Base-by-base conservation (phyloP, 2,888 invertebrate genomes). In the Hemithea aestivaria region DNA sequence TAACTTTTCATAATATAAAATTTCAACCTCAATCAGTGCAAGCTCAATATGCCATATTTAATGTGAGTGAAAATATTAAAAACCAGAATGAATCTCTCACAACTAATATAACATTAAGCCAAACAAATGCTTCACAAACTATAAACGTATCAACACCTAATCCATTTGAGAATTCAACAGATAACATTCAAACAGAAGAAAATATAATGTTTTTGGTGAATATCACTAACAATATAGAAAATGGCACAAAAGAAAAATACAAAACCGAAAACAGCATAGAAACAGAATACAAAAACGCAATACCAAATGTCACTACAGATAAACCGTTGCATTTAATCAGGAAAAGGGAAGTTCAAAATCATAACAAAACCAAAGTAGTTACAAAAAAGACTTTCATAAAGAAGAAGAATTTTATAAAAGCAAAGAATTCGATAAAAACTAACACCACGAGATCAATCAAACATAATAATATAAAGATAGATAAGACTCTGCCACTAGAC, bases 201-300 rank as follows among this genome's bases (percentile, higher is more conserved):
- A 66, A 48, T 44, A 57, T 73, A 50, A 62, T 62, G 44, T 42
- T 72, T 36, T 63, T 59, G 39, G 60, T 73, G 12, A 80, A 79
- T 44, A 67, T 74, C 49, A 63, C 73, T 21, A 71, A 69, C 42
- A 65, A 58, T 38, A 62, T 56, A 22, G 67, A 61, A 35, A 81
- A 80, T 31, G 49, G 37, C 34, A 60, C 64, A 23, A 64, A 62
- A 40, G 65, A 61, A 16, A 35, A 25, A 7, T 53, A 51, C 34
- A 68, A 59, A 53, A 55, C 48, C 12, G 76, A 72, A 50, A 83
- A 81, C 40, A 82, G 78, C 40, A 76, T 81, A 33, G 83, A 83
- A 64, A 62, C 58, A 7, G 83, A 78, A 35, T 66, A 59, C 21
- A 53, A 52, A 10, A 70, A 46, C 16, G 20, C 37, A 3, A 45